Evolutionary conservation across 2,888 invertebrate genomes (phyloP).

Genomic region (Protodeltote pygarga): DNA sequence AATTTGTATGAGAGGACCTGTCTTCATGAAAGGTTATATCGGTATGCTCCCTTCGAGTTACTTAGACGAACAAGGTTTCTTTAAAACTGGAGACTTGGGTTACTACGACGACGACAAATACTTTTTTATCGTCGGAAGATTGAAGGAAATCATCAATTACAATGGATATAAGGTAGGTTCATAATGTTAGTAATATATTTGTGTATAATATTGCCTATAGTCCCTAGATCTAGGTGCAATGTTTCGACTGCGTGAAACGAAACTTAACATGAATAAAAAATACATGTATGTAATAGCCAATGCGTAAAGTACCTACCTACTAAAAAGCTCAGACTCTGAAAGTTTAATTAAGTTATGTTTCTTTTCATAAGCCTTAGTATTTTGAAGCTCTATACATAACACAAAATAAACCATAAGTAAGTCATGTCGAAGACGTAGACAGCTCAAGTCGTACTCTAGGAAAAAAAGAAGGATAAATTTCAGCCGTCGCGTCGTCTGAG

Average conservation of each 20-base stretch:
- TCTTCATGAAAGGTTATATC: slow-evolving; percentile 74
- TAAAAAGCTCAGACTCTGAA: too few relatives aligned
- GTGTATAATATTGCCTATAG: too few relatives aligned
- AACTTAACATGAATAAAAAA: too few relatives aligned
- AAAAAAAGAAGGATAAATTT: slow-evolving; percentile 5
- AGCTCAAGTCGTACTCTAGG: slow-evolving; percentile 4
- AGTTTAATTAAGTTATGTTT: too few relatives aligned
- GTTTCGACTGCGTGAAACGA: too few relatives aligned
- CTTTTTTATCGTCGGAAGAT: slow-evolving; percentile 67
- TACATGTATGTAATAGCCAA: too few relatives aligned
- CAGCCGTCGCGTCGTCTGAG: slow-evolving; percentile 7
- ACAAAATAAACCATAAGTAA: slow-evolving; percentile 15
- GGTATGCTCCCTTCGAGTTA: slow-evolving; percentile 64
- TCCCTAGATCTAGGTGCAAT: too few relatives aligned
- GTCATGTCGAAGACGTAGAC: slow-evolving; percentile 6
- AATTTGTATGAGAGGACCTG: slow-evolving; percentile 70
- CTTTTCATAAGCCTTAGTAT: not conserved
- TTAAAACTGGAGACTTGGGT: slow-evolving; percentile 71
- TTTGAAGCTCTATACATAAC: slow-evolving; percentile 13
- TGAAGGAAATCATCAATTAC: slow-evolving; percentile 67
- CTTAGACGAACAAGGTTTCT: slow-evolving; percentile 67
- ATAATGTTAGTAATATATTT: too few relatives aligned
- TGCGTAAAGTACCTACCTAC: too few relatives aligned
- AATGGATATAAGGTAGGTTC: slow-evolving; percentile 65
- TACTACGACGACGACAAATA: slow-evolving; percentile 71